Evolutionary conservation across 2,113 vertebrate genomes (phyloP).

Genomic region (Halcyon malimbica): DNA sequence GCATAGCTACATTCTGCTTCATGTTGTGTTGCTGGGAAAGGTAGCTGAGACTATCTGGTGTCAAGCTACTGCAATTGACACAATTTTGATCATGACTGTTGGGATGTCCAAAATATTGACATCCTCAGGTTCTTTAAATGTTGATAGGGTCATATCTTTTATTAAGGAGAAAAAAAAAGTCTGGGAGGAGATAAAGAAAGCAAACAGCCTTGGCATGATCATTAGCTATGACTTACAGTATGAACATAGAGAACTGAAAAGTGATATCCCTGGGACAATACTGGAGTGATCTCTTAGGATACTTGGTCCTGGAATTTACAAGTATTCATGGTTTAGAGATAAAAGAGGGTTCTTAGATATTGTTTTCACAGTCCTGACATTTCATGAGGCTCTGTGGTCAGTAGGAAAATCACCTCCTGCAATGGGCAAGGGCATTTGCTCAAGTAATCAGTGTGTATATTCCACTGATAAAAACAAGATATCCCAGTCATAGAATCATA

Average conservation of each 20-base stretch:
- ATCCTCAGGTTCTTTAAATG: neutral
- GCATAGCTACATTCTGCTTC: neutral
- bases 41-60: neutral
- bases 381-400: neutral
- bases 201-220: neutral
- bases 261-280: neutral
- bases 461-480: neutral
- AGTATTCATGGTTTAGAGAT: neutral
- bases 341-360: neutral
- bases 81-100: neutral
- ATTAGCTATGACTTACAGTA: neutral
- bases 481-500: neutral
- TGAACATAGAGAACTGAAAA: neutral
- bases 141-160: neutral
- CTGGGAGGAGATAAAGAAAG: neutral
- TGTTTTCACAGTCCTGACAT: neutral
- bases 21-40: neutral
- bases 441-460: neutral
- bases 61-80: neutral
- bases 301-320: neutral
- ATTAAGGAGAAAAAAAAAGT: neutral
- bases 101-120: neutral
- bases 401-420: neutral
- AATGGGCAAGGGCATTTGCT: rapidly evolving
- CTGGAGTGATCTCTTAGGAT: neutral